Conservation (phyloP, 2,888 invertebrate species). For the Cryptocephalus moraei region DNA sequence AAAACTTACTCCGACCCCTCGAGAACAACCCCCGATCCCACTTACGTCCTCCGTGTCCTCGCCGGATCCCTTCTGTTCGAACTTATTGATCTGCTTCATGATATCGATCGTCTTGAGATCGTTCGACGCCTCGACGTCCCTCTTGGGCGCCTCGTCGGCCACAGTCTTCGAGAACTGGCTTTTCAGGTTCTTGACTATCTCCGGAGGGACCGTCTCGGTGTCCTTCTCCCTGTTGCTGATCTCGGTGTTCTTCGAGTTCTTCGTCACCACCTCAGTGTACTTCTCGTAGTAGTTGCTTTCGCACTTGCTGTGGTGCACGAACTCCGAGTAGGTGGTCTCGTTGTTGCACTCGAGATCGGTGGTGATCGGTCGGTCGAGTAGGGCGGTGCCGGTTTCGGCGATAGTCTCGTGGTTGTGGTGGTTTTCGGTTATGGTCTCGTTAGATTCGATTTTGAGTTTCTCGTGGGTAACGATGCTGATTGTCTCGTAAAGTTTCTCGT, state of each 20-base stretch:
- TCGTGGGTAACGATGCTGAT: not conserved
- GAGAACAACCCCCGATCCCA: constrained; percentile 8
- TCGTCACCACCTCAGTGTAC: constrained; percentile 20
- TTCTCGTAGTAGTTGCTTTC: constrained; percentile 24
- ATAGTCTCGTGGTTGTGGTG: not conserved
- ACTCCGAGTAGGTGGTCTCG: constrained; percentile 15
- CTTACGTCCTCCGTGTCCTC: constrained; percentile 21
- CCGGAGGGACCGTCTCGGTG: constrained; percentile 23
- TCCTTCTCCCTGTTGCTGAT: constrained; percentile 22
- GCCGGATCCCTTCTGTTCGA: constrained; percentile 26
- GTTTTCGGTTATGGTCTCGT: no score
- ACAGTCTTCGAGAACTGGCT: constrained; percentile 25
- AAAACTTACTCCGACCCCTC: no score
- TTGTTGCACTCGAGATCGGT: no score
- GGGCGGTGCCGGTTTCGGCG: no score
- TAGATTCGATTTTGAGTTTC: not conserved
- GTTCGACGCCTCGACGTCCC: constrained; percentile 18
- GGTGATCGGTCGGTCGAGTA: no score
- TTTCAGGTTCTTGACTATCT: constrained; percentile 27
- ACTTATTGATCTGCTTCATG: constrained; percentile 34
- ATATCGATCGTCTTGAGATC: constrained; percentile 29
- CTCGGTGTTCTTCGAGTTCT: constrained; percentile 14
- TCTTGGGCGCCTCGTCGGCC: constrained; percentile 21
- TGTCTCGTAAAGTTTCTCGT: constrained; percentile 3
- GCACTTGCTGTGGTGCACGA: constrained; percentile 20